Percentiles rank a stretch among this genome's conserved stretches.
Evolutionary conservation across 30 jellyfish, hydroid and myxozoan genomes (phyloP).

Genomic region (Cassiopea andromeda): DNA sequence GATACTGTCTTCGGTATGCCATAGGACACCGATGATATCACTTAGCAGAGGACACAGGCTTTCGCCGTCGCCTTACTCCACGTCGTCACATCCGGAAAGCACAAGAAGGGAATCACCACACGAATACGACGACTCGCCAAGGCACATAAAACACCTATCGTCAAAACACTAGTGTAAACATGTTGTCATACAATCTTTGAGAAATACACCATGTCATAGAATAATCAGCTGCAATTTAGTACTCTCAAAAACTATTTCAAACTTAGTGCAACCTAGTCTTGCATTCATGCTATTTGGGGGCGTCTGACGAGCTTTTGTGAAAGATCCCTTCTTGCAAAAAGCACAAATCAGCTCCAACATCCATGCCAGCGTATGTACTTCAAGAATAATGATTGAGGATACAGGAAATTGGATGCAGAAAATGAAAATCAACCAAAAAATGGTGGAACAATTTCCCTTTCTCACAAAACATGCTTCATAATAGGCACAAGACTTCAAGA

Average conservation of each 20-base stretch:
- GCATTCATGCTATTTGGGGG: no score
- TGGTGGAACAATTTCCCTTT: no score
- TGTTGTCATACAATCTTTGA: background rate
- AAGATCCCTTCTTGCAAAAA: no score
- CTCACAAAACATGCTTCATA: no score
- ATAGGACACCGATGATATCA: constrained; percentile 52
- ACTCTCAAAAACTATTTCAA: background rate
- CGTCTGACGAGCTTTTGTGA: no score
- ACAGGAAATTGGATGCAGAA: no score
- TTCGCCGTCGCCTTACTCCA: constrained; percentile 60
- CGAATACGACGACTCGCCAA: constrained; percentile 60
- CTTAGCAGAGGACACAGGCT: constrained; percentile 57
- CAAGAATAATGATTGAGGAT: no score
- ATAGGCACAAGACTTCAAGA: background rate
- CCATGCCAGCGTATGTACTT: no score
- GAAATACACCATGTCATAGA: background rate
- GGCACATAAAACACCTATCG: constrained; percentile 53
- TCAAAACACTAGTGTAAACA: constrained; percentile 29
- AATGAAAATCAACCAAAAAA: no score
- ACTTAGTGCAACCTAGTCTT: background rate
- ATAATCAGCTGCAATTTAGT: background rate
- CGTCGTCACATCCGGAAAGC: constrained; percentile 64
- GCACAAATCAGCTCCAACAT: no score
- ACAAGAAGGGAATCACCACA: constrained; percentile 69
- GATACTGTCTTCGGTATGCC: constrained; percentile 60